phyloP scores from a whole-genome alignment of 2,113 vertebrate species.

The Forbesichthys papilliferus region DNA sequence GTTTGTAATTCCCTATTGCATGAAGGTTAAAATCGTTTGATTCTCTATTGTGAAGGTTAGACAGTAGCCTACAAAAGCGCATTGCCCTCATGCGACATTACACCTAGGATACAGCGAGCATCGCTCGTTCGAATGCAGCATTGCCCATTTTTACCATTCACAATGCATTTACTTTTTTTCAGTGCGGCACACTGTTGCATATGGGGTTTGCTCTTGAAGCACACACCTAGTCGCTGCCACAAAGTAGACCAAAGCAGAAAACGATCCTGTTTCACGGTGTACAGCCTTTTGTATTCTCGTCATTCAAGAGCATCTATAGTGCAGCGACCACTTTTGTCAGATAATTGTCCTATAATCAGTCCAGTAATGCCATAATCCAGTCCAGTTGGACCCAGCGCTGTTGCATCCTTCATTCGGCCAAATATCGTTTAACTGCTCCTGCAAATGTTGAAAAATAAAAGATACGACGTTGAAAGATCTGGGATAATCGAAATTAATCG shows the following conservation, averaged over 20 bases:
- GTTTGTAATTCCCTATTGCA: constrained; percentile 51
- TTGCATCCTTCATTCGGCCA: constrained; percentile 67
- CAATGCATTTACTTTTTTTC: constrained; percentile 67
- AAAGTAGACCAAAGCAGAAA: constrained; percentile 57
- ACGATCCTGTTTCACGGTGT: constrained; percentile 49
- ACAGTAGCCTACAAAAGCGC: constrained; percentile 69
- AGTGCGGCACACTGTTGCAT: constrained; percentile 78
- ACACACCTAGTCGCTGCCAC: constrained; percentile 45
- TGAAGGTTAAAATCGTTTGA: constrained; percentile 73
- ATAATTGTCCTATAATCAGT: constrained; percentile 74
- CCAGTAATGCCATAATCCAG: constrained; percentile 76
- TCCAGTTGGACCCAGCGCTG: constrained; percentile 63
- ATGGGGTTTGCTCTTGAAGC: constrained; percentile 48
- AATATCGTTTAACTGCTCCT: constrained; percentile 44
- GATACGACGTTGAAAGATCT: constrained; percentile 47
- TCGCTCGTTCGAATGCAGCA: constrained; percentile 69
- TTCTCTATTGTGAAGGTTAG: constrained; percentile 72
- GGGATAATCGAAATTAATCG: constrained; percentile 70
- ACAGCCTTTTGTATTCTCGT: constrained; percentile 65
- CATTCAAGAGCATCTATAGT: constrained; percentile 67
- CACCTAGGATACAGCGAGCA: constrained; percentile 67
- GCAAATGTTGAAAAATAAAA: constrained; percentile 27
- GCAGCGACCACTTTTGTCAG: constrained; percentile 68
- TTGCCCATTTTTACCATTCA: constrained; percentile 64
- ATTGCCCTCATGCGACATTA: constrained; percentile 78